Base-by-base conservation (phyloP, 2,113 vertebrate species). In the Corythoichthys intestinalis region DNA sequence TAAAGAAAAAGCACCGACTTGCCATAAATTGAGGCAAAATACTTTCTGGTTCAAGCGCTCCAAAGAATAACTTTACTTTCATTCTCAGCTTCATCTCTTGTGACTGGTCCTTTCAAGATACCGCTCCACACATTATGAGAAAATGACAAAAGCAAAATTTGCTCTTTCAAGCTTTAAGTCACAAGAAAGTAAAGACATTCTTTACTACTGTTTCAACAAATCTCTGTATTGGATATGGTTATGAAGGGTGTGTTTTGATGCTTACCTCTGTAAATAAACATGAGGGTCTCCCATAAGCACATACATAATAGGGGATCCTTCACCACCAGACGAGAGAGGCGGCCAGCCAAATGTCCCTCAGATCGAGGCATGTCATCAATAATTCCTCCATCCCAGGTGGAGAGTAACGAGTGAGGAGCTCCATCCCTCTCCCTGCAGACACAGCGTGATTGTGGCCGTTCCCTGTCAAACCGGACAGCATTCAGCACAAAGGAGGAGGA, bases 241-340 rank as follows among this genome's bases (percentile, higher is more conserved):
- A 28, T 28, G 20, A 28, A 28, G 20, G 20, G 20, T 28, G 10
- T 34, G 34, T 49, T 35, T 9, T 46, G 47, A 11, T 58, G 52
- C 48, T 47, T 93, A 99, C 97, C 97, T 97, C 96, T 93, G 77
- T 99, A 99, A 74, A 99, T 94, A 88, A 99, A 99, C 92, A 91
- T 95, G 63, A 99, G 94, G 44, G 95, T 93, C 86, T 97, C 94
- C 52, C 93, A 92, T 65, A 97, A 86, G 82, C 95, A 98, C 39
- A 91, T 91, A 69, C 92, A 96, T 86, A 99, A 93, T 75, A 92
- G 63, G 0, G 85, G 84, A 52, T 99, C 96, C 90, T 96, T 98
- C 75, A 99, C 96, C 49, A 95, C 83, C 67, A 98, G 94, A 15
- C 92, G 93, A 49, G 94, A 85, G 0, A 95, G 94, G 0, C 90